These are phyloP conservation scores for Eulimnadia texana DNA, from an alignment of 1,140 invertebrate genomes.

Conservation along the genomic window DNA sequence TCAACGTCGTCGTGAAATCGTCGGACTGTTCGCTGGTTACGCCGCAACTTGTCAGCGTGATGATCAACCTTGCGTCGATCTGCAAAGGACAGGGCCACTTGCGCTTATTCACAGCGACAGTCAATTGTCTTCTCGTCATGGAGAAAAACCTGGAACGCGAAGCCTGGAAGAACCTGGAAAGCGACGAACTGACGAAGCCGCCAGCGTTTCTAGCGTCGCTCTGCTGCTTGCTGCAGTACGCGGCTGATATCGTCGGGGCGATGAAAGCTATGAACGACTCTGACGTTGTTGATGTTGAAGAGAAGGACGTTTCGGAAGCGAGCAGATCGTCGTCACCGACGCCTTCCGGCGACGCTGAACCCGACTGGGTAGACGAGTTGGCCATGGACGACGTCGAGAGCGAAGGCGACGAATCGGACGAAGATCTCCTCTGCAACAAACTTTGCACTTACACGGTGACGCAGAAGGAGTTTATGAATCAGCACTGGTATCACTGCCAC, in stretches of 20 bases:
- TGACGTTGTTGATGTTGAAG: slow-evolving; percentile 17
- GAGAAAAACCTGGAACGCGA: slow-evolving; percentile 6
- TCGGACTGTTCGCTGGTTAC: background rate
- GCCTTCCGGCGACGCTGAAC: slow-evolving; percentile 51
- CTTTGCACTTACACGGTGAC: slow-evolving; percentile 94
- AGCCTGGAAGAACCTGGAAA: slow-evolving; percentile 27
- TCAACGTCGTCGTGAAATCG: slow-evolving; percentile 5
- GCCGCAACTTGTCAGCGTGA: slow-evolving; percentile 59
- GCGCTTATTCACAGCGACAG: slow-evolving; percentile 59
- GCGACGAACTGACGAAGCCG: slow-evolving; percentile 25
- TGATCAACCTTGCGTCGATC: slow-evolving; percentile 66
- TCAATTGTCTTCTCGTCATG: slow-evolving; percentile 47
- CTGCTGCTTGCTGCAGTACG: slow-evolving; percentile 60
- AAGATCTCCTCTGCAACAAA: slow-evolving; percentile 85
- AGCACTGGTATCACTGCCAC: slow-evolving; percentile 93
- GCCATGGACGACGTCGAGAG: slow-evolving; percentile 79
- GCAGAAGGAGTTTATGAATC: slow-evolving; percentile 96
- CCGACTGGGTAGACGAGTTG: slow-evolving; percentile 67
- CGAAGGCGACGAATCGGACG: slow-evolving; percentile 83
- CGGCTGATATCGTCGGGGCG: slow-evolving; percentile 49
- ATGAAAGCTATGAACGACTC: slow-evolving; percentile 34
- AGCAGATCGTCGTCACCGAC: background rate
- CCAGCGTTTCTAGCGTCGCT: slow-evolving; percentile 53
- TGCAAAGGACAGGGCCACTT: slow-evolving; percentile 58
- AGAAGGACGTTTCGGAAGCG: background rate